Evolutionary conservation across 1,140 invertebrate species (phyloP).

Genomic region (Bilobella aurantiaca): DNA sequence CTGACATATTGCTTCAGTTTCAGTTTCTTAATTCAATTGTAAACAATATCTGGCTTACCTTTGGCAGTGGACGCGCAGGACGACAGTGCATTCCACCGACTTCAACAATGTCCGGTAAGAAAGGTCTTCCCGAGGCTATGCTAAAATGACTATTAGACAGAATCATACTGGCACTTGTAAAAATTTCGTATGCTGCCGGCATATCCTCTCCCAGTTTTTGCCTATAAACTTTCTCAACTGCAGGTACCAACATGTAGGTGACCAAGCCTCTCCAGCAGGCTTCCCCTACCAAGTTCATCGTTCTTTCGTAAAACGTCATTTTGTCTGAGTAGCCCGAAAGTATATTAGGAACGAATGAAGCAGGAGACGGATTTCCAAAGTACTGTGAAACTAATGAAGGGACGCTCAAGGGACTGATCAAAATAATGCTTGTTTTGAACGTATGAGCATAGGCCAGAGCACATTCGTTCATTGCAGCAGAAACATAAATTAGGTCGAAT

Average conservation of each 20-base stretch:
- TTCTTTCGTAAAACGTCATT: slow-evolving; percentile 37
- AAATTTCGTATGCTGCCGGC: slow-evolving; percentile 20
- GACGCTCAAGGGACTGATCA: neutral
- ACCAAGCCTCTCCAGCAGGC: neutral
- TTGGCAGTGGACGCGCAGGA: slow-evolving; percentile 15
- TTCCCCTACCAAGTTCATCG: slow-evolving; percentile 15
- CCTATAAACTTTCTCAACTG: neutral
- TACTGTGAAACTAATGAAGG: neutral
- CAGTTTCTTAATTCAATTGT: neutral
- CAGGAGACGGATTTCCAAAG: neutral
- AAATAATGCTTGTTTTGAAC: neutral
- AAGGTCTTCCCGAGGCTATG: slow-evolving; percentile 15
- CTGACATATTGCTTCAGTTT: neutral
- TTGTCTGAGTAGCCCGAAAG: neutral
- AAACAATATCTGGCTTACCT: neutral
- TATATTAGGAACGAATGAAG: slow-evolving; percentile 10
- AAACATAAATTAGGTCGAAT: neutral
- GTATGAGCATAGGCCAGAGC: neutral
- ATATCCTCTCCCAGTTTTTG: neutral
- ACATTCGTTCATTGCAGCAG: neutral
- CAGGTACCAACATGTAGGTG: neutral
- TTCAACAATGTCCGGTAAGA: slow-evolving; percentile 41
- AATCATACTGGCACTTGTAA: slow-evolving; percentile 23
- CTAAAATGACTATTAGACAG: slow-evolving; percentile 28
- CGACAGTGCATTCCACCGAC: slow-evolving; percentile 28